Conservation (phyloP, 2,113 vertebrate species). For the Pungitius pungitius region DNA sequence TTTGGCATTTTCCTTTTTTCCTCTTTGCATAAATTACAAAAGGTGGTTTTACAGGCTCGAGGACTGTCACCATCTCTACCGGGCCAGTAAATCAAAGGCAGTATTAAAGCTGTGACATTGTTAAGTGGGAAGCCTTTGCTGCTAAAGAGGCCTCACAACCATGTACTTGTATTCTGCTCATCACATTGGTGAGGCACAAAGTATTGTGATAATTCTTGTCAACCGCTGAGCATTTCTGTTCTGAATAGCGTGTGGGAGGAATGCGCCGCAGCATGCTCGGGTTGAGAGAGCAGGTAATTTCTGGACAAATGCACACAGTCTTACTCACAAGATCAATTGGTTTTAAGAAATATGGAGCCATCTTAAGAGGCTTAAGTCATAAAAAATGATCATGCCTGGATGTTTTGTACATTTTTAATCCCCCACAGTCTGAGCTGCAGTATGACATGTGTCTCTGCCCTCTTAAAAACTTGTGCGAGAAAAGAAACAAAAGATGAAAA, state of each 20-base stretch:
- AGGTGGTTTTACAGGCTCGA: conserved; percentile 62
- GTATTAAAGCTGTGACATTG: conserved; percentile 64
- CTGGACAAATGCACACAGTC: conserved; percentile 67
- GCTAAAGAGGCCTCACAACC: conserved; percentile 59
- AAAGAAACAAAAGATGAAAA: conserved; percentile 24
- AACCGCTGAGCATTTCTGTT: conserved; percentile 66
- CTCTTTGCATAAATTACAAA: conserved; percentile 58
- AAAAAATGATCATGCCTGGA: conserved; percentile 80
- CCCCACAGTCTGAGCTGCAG: conserved; percentile 66
- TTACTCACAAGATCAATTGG: conserved; percentile 71
- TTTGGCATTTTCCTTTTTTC: conserved; percentile 65
- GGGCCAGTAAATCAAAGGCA: conserved; percentile 71
- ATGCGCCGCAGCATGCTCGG: conserved; percentile 35
- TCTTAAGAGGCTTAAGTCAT: conserved; percentile 81
- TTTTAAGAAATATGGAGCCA: conserved; percentile 76
- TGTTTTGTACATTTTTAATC: conserved; percentile 81
- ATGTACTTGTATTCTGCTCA: conserved; percentile 71
- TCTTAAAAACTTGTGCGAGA: conserved; percentile 48
- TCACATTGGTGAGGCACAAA: conserved; percentile 68
- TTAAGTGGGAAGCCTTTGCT: conserved; percentile 45
- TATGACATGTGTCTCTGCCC: conserved; percentile 69
- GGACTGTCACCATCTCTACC: conserved; percentile 68
- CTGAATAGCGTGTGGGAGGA: conserved; percentile 34
- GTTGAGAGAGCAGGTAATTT: conserved; percentile 64
- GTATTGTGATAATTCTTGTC: conserved; percentile 67